phyloP scores from a whole-genome alignment of 1,140 invertebrate genomes.

The Bicyclus anynana region DNA sequence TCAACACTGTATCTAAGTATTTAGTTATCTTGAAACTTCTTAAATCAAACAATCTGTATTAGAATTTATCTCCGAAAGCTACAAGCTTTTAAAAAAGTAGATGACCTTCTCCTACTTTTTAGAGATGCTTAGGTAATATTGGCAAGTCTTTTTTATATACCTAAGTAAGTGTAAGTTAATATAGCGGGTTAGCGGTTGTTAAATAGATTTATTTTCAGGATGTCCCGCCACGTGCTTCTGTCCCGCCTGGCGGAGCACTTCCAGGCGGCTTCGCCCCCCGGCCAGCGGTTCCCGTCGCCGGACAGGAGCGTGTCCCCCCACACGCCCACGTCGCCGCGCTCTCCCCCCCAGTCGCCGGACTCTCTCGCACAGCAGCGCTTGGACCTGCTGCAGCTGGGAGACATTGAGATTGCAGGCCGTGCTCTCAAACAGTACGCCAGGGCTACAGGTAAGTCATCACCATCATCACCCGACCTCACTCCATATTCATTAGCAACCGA shows the following conservation, averaged over 20 bases:
- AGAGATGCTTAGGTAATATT: no score
- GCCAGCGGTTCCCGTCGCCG: slow-evolving; percentile 60
- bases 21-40: no score
- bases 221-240: slow-evolving; percentile 66
- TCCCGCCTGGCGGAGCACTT: slow-evolving; percentile 69
- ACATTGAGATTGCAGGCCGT: slow-evolving; percentile 63
- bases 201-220: slow-evolving; percentile 30
- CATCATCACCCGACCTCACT: not conserved
- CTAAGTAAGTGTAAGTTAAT: no score
- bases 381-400: slow-evolving; percentile 55
- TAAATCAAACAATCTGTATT: no score
- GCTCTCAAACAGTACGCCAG: slow-evolving; percentile 66
- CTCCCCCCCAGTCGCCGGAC: slow-evolving; percentile 58
- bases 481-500: no score
- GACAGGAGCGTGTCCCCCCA: slow-evolving; percentile 56
- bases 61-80: no score
- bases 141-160: no score
- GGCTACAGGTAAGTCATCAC: slow-evolving; percentile 48
- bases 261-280: slow-evolving; percentile 51
- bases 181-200: no score
- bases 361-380: slow-evolving; percentile 43
- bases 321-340: slow-evolving; percentile 44
- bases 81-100: no score
- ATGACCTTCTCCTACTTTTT: no score
- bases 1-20: no score